Base-by-base conservation (phyloP, 2,888 invertebrate species). In the Drosophila recens region DNA sequence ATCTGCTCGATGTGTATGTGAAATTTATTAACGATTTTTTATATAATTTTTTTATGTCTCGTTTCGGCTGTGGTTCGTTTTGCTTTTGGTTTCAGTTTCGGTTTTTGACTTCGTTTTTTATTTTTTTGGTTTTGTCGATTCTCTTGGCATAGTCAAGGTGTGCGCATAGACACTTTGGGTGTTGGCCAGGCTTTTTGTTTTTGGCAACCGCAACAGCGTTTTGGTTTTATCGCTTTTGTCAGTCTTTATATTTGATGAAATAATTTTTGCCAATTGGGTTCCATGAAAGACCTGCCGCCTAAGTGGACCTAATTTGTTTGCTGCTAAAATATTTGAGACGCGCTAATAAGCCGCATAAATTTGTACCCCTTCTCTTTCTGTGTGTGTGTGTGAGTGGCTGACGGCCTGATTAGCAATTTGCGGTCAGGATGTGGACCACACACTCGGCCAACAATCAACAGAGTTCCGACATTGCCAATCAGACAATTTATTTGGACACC, bases 261-360 rank as follows among this genome's bases (percentile, higher is more conserved):
- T 87, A 72, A 86, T 79, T 79, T 79, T 65, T 78, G 68, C 64
- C 79, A 77, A 68, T 76, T 76, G 78, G 73, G 38, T 65, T 58
- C 64, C 67, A 78, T 76, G 75, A 78, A 73, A 64, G 62, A 64
- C 59, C 69, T 64, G 62, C 72, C 67, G 74, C 80, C 73, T 90
- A 90, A 90, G 81, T 90, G 89, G 89, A 81, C 74, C 87, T 87
- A 89, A 90, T 90, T 90, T 90, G 90, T 90, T 90, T 82, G 73
- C 65, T 74, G 80, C 77, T 73, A 80, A 77, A 80, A 82, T 81
- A 77, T 86, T 86, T 79, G 81, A 67, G 75, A 61, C 61, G 75
- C 82, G 82, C 87, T 82, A 87, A 87, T 87, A 82, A 84, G 86
- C 72, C 67, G 72, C 78, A 80, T 82, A 82, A 80, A 87, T 80